Evolutionary conservation across 2,888 invertebrate species (phyloP), one percentile per base, ranked within the genome.

Genomic region (Rhagonycha fulva): DNA sequence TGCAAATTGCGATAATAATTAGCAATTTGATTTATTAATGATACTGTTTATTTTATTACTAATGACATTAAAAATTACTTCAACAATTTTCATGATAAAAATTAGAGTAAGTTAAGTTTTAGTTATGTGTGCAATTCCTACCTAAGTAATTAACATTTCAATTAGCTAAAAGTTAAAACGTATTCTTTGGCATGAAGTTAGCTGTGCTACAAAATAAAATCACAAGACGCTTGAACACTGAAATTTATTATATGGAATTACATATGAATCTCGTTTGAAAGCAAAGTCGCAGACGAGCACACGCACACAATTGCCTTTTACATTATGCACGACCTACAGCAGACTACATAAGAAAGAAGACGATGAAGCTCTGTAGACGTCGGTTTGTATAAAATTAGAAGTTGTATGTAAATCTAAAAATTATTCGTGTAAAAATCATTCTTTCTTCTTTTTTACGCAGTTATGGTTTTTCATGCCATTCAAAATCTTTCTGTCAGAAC

Each of bases 251-350:
- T 30, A 19, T 23, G 63, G 12, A 66, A 19, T 71, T 71, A 47
- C 32, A 32, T 66, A 71, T 66, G 47, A 71, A 32, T 71, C 47
- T 60, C 32, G 19, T 72, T 60, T 68, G 62, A 68, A 72, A 14
- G 68, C 60, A 12, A 61, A 72, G 47, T 68, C 68, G 61, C 68
- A 72, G 72, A 68, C 72, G 72, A 72, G 68, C 68, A 72, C 61
- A 47, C 68, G 72, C 72, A 68, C 68, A 72, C 72, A 72, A 72
- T 61, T 68, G 68, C 72, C 71, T 72, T 68, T 72, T 72, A 72
- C 72, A 72, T 72, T 72, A 72, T 72, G 72, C 72, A 72, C 72
- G 72, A 72, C 72, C 72, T 72, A 72, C 72, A 72, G 72, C 72
- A 68, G 12, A 62, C 72, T 4, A 19, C 19, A 19, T 19, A 61